Evolutionary conservation across 2,113 vertebrate species (phyloP).

Genomic region (Cercocebus atys): DNA sequence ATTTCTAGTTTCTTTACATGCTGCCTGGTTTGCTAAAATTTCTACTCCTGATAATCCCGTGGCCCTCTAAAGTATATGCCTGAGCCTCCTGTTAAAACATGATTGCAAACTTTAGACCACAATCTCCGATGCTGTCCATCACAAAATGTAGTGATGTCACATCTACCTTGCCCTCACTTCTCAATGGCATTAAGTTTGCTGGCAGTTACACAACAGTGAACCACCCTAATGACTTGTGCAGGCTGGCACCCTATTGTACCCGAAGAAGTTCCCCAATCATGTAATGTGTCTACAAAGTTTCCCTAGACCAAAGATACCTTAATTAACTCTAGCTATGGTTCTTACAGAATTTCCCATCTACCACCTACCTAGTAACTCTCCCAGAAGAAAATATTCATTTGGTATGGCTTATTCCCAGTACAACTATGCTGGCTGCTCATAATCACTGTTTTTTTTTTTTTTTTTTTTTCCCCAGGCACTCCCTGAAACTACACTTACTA

Average conservation of each 20-base stretch:
- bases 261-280: neutral
- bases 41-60: neutral
- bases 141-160: neutral
- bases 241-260: neutral
- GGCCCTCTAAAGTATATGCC: neutral
- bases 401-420: neutral
- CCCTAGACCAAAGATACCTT: neutral
- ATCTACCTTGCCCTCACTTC: neutral
- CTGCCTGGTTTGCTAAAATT: neutral
- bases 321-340: neutral
- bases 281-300: neutral
- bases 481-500: neutral
- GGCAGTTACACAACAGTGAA: neutral
- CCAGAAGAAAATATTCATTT: neutral
- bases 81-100: neutral
- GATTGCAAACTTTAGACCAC: neutral
- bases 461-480: neutral
- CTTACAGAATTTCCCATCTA: neutral
- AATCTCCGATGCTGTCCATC: neutral
- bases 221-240: neutral
- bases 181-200: neutral
- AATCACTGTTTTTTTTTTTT: too few relatives aligned
- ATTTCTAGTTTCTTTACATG: neutral
- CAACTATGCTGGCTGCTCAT: neutral
- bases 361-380: neutral